These are phyloP conservation scores for Dendroctonus valens DNA, from an alignment of 1,140 invertebrate genomes.

Conservation along the genomic window DNA sequence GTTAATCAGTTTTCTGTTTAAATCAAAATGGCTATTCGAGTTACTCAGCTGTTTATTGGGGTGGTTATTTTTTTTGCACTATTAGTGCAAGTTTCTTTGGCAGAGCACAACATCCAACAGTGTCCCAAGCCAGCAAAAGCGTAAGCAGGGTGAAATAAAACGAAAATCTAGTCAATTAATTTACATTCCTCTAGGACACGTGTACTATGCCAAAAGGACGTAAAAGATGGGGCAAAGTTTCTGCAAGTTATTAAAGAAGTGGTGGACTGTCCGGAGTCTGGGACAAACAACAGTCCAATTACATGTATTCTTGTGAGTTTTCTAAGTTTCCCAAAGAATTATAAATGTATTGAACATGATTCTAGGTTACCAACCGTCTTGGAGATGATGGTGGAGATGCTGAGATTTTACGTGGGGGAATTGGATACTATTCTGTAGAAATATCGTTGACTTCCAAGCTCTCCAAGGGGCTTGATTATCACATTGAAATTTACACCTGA, in stretches of 20 bases:
- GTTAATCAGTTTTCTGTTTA: too few species aligned
- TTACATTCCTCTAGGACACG: too few species aligned
- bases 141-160: background rate
- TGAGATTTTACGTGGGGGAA: background rate
- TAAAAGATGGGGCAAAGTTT: background rate
- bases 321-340: background rate
- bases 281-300: background rate
- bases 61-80: too few species aligned
- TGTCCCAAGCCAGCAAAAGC: background rate
- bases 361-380: background rate
- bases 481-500: background rate
- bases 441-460: background rate
- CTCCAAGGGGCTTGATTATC: constrained; percentile 1
- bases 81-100: too few species aligned
- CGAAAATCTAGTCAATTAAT: too few species aligned
- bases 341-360: background rate
- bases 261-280: background rate
- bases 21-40: too few species aligned
- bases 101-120: background rate
- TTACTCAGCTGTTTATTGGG: too few species aligned
- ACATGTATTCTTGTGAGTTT: background rate
- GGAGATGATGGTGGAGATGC: constrained; percentile 1
- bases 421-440: background rate
- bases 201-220: background rate
- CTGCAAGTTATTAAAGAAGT: background rate